Percentiles rank a stretch among this genome's conserved stretches.
phyloP scores from a whole-genome alignment of 2,797 vertebrate genomes.

The Muscicapa striata region DNA sequence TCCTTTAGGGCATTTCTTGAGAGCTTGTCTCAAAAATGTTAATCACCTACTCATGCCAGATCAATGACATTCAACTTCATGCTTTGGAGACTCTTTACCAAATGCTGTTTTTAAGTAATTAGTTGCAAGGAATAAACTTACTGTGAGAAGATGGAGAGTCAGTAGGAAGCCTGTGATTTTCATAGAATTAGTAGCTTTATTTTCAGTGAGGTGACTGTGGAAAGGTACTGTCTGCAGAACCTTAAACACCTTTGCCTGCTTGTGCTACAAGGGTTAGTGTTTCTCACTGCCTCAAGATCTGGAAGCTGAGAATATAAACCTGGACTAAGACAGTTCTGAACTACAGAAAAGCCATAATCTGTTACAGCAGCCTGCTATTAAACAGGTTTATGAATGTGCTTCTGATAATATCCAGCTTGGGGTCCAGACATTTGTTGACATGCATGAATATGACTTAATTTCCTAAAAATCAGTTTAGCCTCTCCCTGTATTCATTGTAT shows the following conservation, averaged over 20 bases:
- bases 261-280: not conserved
- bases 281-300: not conserved
- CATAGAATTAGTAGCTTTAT: not conserved
- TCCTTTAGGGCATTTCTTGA: not conserved
- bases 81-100: not conserved
- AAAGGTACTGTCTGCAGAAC: not conserved
- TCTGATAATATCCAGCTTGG: not conserved
- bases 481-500: not conserved
- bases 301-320: not conserved
- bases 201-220: not conserved
- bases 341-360: not conserved
- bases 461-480: not conserved
- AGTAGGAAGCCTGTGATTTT: not conserved
- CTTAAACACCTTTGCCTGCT: not conserved
- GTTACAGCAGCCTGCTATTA: not conserved
- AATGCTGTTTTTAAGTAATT: not conserved
- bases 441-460: not conserved
- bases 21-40: not conserved
- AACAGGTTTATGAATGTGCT: not conserved
- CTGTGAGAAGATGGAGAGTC: not conserved
- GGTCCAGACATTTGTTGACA: not conserved
- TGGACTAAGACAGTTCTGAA: not conserved
- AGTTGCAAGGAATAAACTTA: not conserved
- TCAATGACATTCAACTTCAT: not conserved
- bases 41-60: not conserved